These are phyloP conservation scores for Lutraria rhynchaena DNA, from an alignment of 1,140 invertebrate genomes.

Conservation along the genomic window DNA sequence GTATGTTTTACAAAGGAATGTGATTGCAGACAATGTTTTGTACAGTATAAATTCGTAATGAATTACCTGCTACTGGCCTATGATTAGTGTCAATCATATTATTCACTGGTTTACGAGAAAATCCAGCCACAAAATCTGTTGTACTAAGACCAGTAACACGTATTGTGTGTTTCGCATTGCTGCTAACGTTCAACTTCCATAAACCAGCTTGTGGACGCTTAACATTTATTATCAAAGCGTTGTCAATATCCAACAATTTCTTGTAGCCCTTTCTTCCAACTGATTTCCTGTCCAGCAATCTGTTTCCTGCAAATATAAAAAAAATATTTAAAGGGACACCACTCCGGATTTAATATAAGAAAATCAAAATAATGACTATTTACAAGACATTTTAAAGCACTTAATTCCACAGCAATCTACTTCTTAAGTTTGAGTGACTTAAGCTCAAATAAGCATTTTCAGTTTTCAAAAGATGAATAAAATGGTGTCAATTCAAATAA, in stretches of 20 bases:
- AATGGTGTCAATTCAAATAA: too few species aligned
- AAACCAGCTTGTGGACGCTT: conserved; percentile 86
- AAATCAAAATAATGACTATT: too few species aligned
- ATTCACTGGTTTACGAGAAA: conserved; percentile 84
- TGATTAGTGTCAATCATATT: conserved; percentile 84
- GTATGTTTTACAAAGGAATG: too few species aligned
- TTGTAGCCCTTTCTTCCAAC: conserved; percentile 83
- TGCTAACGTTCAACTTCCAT: conserved; percentile 86
- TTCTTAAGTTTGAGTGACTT: too few species aligned
- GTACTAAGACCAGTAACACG: conserved; percentile 87
- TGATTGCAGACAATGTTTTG: too few species aligned
- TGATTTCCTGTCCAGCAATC: conserved; percentile 56
- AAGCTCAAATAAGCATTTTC: too few species aligned
- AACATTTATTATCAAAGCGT: conserved; percentile 86
- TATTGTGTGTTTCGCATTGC: conserved; percentile 86
- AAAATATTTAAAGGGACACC: too few species aligned
- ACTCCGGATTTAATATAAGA: too few species aligned
- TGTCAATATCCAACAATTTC: conserved; percentile 85
- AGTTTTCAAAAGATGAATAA: too few species aligned
- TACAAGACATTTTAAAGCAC: too few species aligned
- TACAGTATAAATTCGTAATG: too few species aligned
- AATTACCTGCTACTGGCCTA: conserved; percentile 85
- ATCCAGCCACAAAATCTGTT: conserved; percentile 87
- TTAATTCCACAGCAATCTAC: too few species aligned
- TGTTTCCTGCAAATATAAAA: conserved; percentile 64